A percentile compares a stretch with the other conserved stretches of the same genome.
phyloP scores from a whole-genome alignment of 2,113 vertebrate genomes.

The Lophius piscatorius region DNA sequence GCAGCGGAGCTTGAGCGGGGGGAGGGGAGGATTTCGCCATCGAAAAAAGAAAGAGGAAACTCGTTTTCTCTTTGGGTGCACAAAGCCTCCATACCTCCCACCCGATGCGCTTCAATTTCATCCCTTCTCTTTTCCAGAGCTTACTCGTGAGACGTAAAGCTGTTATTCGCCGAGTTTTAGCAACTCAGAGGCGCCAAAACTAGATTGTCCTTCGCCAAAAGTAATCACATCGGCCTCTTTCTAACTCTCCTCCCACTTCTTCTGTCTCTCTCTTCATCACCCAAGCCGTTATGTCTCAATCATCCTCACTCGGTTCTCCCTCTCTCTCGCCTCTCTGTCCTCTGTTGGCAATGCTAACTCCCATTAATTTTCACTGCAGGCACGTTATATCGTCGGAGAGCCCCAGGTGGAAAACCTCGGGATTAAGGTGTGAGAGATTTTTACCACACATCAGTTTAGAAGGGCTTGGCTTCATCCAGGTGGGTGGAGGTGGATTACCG shows the following conservation, averaged over 20 bases:
- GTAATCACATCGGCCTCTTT: constrained; percentile 55
- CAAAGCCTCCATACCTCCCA: constrained; percentile 19
- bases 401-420: constrained; percentile 50
- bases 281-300: constrained; percentile 57
- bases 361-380: constrained; percentile 66
- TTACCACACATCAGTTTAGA: constrained; percentile 1
- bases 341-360: constrained; percentile 54
- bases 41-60: neutral
- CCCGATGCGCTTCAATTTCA: constrained; percentile 6
- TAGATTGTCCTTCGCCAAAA: constrained; percentile 40
- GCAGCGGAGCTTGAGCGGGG: constrained; percentile 7
- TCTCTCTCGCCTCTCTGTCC: constrained; percentile 30
- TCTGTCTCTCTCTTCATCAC: constrained; percentile 46
- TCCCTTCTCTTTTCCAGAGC: neutral
- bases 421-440: constrained; percentile 29
- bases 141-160: constrained; percentile 20
- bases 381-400: constrained; percentile 48
- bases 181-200: constrained; percentile 21
- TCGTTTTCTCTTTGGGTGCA: constrained; percentile 13
- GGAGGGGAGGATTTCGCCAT: neutral
- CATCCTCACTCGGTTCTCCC: constrained; percentile 33
- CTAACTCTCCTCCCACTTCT: constrained; percentile 48
- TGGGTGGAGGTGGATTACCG: constrained; percentile 13
- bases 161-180: constrained; percentile 18
- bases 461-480: neutral